Conservation (phyloP, 2,113 vertebrate species). For the Megatriorchis doriae region DNA sequence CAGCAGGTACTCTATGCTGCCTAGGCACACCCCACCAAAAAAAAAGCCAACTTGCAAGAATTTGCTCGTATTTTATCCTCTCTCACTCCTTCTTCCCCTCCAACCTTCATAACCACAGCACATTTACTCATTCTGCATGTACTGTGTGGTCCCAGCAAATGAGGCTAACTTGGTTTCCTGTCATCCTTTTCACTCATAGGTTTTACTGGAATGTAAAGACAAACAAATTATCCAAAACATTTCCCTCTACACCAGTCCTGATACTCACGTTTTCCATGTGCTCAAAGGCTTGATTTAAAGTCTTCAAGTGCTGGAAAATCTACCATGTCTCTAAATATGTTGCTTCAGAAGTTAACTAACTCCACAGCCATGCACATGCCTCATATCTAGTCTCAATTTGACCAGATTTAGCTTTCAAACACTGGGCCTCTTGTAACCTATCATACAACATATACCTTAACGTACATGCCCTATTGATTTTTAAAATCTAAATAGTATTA, state of each 20-base stretch:
- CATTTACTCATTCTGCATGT: not conserved
- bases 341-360: not conserved
- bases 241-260: not conserved
- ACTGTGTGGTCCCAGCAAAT: not conserved
- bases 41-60: not conserved
- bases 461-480: accelerated
- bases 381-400: not conserved
- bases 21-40: not conserved
- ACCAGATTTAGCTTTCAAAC: not conserved
- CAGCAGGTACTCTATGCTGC: not conserved
- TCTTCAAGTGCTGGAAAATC: not conserved
- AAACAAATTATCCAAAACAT: not conserved
- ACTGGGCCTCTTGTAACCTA: not conserved
- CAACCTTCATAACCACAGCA: not conserved
- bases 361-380: not conserved
- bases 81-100: not conserved
- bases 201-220: not conserved
- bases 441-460: not conserved
- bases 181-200: not conserved
- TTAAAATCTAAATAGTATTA: not conserved
- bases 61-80: not conserved
- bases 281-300: not conserved
- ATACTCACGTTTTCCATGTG: not conserved
- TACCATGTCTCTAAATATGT: not conserved
- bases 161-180: not conserved